phyloP scores from a whole-genome alignment of 1,140 invertebrate species.

The Drosophila kepulauana region DNA sequence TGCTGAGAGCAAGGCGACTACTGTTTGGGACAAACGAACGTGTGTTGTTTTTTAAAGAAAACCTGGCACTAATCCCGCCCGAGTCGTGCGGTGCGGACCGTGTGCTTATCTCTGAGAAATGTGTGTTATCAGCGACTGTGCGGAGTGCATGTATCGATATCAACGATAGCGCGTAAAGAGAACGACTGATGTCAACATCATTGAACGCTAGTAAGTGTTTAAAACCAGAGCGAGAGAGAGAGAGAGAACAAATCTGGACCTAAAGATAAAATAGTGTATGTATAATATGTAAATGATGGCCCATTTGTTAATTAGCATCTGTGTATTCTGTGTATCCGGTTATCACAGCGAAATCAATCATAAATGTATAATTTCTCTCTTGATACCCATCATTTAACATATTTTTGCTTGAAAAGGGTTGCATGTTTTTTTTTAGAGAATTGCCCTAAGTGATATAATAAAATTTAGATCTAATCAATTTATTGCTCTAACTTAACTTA shows the following conservation, averaged over 20 bases:
- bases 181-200: slow-evolving; percentile 21
- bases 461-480: background rate
- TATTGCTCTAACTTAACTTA: background rate
- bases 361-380: background rate
- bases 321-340: slow-evolving; percentile 4
- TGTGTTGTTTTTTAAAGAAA: slow-evolving; percentile 76
- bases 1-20: slow-evolving; percentile 64
- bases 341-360: background rate
- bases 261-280: slow-evolving; percentile 1
- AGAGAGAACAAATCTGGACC: slow-evolving; percentile 9
- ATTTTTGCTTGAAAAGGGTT: background rate
- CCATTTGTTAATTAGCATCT: slow-evolving; percentile 20
- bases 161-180: slow-evolving; percentile 25
- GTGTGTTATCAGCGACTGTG: slow-evolving; percentile 60
- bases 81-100: slow-evolving; percentile 33
- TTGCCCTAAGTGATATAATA: background rate
- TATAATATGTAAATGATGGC: slow-evolving; percentile 2
- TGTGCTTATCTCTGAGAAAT: slow-evolving; percentile 72
- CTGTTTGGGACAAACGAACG: slow-evolving; percentile 51
- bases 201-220: background rate
- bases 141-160: slow-evolving; percentile 48
- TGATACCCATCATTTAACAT: background rate
- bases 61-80: slow-evolving; percentile 63
- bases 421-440: background rate
- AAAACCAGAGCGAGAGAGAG: background rate